A percentile compares a stretch with the other conserved stretches of the same genome.
Evolutionary conservation across 2,797 vertebrate species (phyloP).

Genomic region (Eupleurogrammus muticus): DNA sequence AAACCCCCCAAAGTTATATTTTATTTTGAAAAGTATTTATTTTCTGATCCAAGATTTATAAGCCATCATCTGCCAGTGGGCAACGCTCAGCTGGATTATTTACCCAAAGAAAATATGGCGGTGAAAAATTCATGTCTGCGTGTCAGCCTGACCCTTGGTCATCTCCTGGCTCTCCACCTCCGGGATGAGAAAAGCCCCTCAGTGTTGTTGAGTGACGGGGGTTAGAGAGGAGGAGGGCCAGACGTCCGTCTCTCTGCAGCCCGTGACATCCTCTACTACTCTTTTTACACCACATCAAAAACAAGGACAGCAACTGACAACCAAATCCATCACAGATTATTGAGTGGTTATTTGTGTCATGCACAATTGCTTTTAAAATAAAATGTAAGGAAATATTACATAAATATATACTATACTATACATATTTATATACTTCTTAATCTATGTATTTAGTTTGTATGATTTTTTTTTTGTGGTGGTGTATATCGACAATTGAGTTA

Average conservation of each 20-base stretch:
- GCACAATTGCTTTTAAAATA: background rate
- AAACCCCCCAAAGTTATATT: slow-evolving; percentile 24
- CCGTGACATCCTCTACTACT: slow-evolving; percentile 62
- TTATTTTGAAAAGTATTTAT: slow-evolving; percentile 71
- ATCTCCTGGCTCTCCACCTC: slow-evolving; percentile 61
- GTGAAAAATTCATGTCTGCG: slow-evolving; percentile 81
- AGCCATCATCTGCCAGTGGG: slow-evolving; percentile 71
- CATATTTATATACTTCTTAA: no score
- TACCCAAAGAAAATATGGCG: slow-evolving; percentile 81
- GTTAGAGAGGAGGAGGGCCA: slow-evolving; percentile 62
- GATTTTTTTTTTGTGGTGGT: no score
- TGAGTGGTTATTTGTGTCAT: background rate
- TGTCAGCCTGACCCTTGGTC: slow-evolving; percentile 78
- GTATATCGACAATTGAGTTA: no score
- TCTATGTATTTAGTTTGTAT: no score
- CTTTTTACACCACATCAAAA: slow-evolving; percentile 61
- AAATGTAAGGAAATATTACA: background rate
- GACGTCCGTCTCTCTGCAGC: slow-evolving; percentile 56
- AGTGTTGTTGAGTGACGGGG: slow-evolving; percentile 74
- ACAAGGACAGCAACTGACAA: slow-evolving; percentile 37
- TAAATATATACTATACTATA: background rate
- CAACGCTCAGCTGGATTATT: slow-evolving; percentile 76
- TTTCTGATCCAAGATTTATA: slow-evolving; percentile 80
- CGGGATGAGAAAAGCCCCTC: slow-evolving; percentile 77
- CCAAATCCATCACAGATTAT: background rate